Evolutionary conservation across 2,113 vertebrate species (phyloP).

Genomic region (Siniperca knerii): DNA sequence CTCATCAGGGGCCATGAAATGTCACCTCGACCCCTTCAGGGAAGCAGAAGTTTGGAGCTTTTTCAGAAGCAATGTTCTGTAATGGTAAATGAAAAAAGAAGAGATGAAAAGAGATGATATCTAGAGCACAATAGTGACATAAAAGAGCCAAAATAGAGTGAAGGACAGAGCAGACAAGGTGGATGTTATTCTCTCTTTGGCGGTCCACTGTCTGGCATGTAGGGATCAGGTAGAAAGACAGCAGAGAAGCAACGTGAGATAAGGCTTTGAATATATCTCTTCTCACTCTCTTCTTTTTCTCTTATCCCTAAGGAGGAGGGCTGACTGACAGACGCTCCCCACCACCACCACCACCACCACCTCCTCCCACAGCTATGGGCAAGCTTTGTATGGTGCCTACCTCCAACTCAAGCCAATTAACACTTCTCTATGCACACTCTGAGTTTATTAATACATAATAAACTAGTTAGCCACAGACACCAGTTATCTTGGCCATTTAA

Average conservation of each 20-base stretch:
- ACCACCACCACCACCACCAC: background rate
- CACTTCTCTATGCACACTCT: conserved; percentile 49
- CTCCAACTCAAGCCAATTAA: conserved; percentile 71
- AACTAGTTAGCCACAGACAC: conserved; percentile 46
- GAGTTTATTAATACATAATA: conserved; percentile 69
- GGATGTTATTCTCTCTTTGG: conserved; percentile 40
- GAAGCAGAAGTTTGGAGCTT: conserved; percentile 14
- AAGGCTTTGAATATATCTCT: conserved; percentile 64
- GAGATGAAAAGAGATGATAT: conserved; percentile 33
- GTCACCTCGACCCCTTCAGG: background rate
- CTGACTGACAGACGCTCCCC: conserved; percentile 64
- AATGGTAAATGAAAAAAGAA: conserved; percentile 23
- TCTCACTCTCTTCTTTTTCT: conserved; percentile 31
- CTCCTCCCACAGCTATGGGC: conserved; percentile 38
- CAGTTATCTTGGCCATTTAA: conserved; percentile 66
- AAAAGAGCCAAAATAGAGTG: conserved; percentile 15
- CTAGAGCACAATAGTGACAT: conserved; percentile 22
- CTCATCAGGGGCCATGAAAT: conserved; percentile 2
- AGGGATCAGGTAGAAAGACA: conserved; percentile 38
- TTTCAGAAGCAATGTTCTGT: conserved; percentile 8
- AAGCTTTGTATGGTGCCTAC: conserved; percentile 50
- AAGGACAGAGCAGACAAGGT: conserved; percentile 18
- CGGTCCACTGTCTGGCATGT: conserved; percentile 38
- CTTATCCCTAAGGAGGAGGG: conserved; percentile 49
- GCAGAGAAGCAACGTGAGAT: conserved; percentile 52